Evolutionary conservation across 2,113 vertebrate species (phyloP), one percentile per base, ranked within the genome.

Genomic region (Dicerorhinus sumatrensis): DNA sequence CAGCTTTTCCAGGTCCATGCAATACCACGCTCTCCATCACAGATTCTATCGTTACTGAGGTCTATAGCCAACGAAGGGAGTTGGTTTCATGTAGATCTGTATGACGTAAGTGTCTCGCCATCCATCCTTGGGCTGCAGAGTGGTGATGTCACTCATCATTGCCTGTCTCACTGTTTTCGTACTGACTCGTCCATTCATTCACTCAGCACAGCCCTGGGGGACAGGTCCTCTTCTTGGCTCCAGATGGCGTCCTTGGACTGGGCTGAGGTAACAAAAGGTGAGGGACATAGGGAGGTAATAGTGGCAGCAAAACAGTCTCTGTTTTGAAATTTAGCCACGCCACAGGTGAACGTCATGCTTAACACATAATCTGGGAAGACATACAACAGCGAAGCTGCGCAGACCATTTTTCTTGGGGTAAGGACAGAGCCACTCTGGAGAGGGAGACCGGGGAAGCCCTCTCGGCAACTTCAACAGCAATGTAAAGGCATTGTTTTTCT

Each of bases 81-180:
- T 0, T 11, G 8, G 2, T 4, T 86, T 75, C 65, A 14, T 8
- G 48, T 2, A 12, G 12, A 3, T 51, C 63, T 36, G 23, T 36
- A 0, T 13, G n/a, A 54, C 7, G 51, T 54, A 54, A 13, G 51
- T 17, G 12, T 54, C 51, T 14, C 14, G 51, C 51, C 3, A 54
- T 54, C 13, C 51, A 54, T 54, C 51, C 8, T 1, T 2, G 33
- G n/a, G 56, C 12, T 18, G 17, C 67, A 31, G 33, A 13, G n/a
- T 0, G 1, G 5, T 54, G 17, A 42, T 29, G 9, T 42, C n/a
- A 0, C 33, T 21, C 21, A 16, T 62, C 3, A 2, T 13, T 2
- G 51, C 20, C 39, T 33, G n/a, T 14, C 62, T 39, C 4, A 6
- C 31, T 10, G n/a, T 31, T 17, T 58, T 58, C 73, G 36, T 27